These are phyloP conservation scores for Anorthoa munda DNA, from an alignment of 2,888 invertebrate species.

Conservation along the genomic window DNA sequence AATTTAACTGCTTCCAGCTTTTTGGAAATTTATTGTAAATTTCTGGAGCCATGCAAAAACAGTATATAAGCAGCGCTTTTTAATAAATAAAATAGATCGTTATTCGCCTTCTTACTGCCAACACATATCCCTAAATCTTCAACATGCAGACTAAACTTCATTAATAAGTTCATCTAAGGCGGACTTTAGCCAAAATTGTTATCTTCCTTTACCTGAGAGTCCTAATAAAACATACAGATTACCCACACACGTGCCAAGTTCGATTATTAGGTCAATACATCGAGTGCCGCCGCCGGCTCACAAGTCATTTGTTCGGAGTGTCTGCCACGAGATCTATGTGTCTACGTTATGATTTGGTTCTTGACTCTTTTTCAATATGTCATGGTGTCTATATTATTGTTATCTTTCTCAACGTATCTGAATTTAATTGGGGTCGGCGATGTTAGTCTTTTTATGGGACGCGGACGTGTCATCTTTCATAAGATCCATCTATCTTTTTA, in stretches of 20 bases:
- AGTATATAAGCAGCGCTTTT: no score
- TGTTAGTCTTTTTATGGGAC: slow-evolving; percentile 15
- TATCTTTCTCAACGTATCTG: slow-evolving; percentile 15
- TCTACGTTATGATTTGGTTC: slow-evolving; percentile 47
- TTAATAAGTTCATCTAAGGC: not conserved
- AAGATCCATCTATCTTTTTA: slow-evolving; percentile 12
- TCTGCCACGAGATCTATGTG: slow-evolving; percentile 35
- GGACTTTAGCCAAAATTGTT: not conserved
- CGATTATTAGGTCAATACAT: slow-evolving; percentile 55
- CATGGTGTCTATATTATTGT: slow-evolving; percentile 33
- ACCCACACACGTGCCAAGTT: slow-evolving; percentile 33
- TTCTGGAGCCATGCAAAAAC: no score
- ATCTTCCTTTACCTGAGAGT: slow-evolving; percentile 8
- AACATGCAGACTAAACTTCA: not conserved
- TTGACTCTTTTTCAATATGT: slow-evolving; percentile 45
- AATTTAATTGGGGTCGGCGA: slow-evolving; percentile 48
- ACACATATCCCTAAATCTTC: no score
- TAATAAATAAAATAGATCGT: no score
- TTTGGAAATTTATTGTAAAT: no score
- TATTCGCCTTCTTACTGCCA: no score
- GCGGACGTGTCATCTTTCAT: slow-evolving; percentile 19
- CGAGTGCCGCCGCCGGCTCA: slow-evolving; percentile 16
- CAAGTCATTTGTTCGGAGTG: slow-evolving; percentile 50
- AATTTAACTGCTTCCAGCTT: no score
- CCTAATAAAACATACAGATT: slow-evolving; percentile 45